Evolutionary conservation across 2,113 vertebrate genomes (phyloP).

Genomic region (Progne subis): DNA sequence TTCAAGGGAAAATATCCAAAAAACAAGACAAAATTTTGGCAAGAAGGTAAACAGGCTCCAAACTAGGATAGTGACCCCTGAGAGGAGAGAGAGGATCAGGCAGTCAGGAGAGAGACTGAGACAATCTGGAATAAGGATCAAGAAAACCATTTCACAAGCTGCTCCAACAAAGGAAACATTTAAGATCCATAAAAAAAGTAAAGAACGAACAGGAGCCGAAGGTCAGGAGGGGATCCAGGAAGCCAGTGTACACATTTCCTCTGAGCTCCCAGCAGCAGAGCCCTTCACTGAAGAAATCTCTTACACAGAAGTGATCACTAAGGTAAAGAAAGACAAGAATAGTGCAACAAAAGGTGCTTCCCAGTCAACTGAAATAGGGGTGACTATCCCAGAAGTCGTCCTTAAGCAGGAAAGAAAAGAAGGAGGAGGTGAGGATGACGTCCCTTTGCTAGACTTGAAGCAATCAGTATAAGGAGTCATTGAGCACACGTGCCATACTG

Average conservation of each 20-base stretch:
- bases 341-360: constrained; percentile 64
- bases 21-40: constrained; percentile 90
- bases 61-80: constrained; percentile 90
- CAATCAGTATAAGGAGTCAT: constrained; percentile 76
- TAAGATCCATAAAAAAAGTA: constrained; percentile 84
- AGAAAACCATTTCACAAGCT: constrained; percentile 90
- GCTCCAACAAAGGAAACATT: constrained; percentile 87
- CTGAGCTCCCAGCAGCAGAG: constrained; percentile 68
- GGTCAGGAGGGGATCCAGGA: constrained; percentile 85
- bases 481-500: neutral
- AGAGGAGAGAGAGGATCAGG: constrained; percentile 89
- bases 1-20: constrained; percentile 93
- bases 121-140: constrained; percentile 86
- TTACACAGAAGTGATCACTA: constrained; percentile 82
- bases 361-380: constrained; percentile 46
- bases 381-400: constrained; percentile 63
- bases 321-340: constrained; percentile 81
- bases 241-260: constrained; percentile 9
- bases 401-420: constrained; percentile 78
- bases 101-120: constrained; percentile 88
- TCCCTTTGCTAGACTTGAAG: constrained; percentile 85
- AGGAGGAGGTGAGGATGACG: constrained; percentile 68
- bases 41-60: constrained; percentile 89
- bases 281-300: constrained; percentile 81
- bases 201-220: constrained; percentile 80